Base-by-base conservation (phyloP, 2,888 invertebrate genomes). In the Augochlorella aurata region DNA sequence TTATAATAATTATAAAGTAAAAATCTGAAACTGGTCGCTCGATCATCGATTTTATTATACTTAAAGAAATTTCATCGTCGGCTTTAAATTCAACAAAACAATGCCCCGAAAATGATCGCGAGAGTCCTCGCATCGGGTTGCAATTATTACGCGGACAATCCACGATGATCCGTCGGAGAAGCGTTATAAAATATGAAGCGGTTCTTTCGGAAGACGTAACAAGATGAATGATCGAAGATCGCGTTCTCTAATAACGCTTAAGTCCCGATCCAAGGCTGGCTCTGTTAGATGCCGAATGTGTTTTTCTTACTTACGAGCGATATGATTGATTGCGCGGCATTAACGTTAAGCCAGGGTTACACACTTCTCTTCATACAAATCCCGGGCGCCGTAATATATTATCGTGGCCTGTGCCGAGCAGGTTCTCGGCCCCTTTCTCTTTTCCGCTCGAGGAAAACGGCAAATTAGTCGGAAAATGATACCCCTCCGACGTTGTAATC, bases 361-460 rank as follows among this genome's bases (percentile, higher is more conserved):
- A 93, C 92, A 92, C 93, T 93, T 91, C 91, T 91, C 90, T 92
- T 92, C 91, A 92, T 93, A 93, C 91, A 91, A 92, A 90, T 91
- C 91, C 89, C 89, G 89, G 90, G 85, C 91, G 89, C 85, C 88
- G 88, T 92, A 92, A 93, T 93, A 93, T 93, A 93, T 93, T 93
- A 93, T 91, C 85, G 77, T 85, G 82, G 89, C 86, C 92, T 92
- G 92, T 83, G 67, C 78, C 83, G 88, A 92, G 87, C 93, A 93
- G 93, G 90, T 93, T 91, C 84, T 88, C 89, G 79, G 83, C 82
- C 66, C 81, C 72, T 71, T 79, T 80, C 79, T 83, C 84, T 87
- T 74, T 78, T 67, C 75, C 49, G 69, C 49, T 47, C 58, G 54
- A 63, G 52, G 82, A 82, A 82, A 81, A 76, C 79, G 70, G 77